These are phyloP conservation scores for Toxonevra muliebris DNA, from an alignment of 2,888 invertebrate species.

Conservation along the genomic window DNA sequence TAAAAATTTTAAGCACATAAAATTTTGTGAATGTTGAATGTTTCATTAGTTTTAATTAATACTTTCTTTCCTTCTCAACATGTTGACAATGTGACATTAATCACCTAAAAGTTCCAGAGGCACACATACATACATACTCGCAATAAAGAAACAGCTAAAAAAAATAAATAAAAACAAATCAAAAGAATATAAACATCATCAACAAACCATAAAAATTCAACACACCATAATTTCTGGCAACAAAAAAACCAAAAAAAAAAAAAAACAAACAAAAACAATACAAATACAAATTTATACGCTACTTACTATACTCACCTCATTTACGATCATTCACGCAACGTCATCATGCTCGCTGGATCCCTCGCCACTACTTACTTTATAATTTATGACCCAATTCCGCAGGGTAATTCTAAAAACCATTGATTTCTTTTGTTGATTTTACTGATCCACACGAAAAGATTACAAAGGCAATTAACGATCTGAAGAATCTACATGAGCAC, in stretches of 20 bases:
- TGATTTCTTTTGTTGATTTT: constrained; percentile 1
- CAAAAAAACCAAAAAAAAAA: neutral
- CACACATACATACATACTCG: too few relatives aligned
- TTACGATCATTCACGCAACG: constrained; percentile 4
- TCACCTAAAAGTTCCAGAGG: constrained; percentile 2
- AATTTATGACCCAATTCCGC: constrained; percentile 31
- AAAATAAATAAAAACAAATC: constrained; percentile 1
- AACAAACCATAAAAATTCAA: constrained; percentile 35
- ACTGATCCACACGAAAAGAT: neutral
- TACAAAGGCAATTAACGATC: constrained; percentile 28
- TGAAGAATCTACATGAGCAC: neutral
- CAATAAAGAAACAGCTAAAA: too few relatives aligned
- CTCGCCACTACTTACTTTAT: neutral
- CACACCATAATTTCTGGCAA: constrained; percentile 27
- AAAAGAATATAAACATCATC: constrained; percentile 24
- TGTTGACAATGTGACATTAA: constrained; percentile 33
- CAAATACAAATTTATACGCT: too few relatives aligned
- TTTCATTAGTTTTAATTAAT: too few relatives aligned
- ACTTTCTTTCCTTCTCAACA: constrained; percentile 11
- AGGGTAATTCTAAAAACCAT: neutral
- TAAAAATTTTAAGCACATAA: too few relatives aligned
- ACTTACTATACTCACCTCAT: constrained; percentile 27
- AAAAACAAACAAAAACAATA: neutral
- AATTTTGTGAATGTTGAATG: too few relatives aligned
- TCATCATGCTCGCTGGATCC: neutral